Evolutionary conservation across 2,888 invertebrate genomes (phyloP), one percentile per base, ranked within the genome.

Genomic region (Oxytorus armatus): DNA sequence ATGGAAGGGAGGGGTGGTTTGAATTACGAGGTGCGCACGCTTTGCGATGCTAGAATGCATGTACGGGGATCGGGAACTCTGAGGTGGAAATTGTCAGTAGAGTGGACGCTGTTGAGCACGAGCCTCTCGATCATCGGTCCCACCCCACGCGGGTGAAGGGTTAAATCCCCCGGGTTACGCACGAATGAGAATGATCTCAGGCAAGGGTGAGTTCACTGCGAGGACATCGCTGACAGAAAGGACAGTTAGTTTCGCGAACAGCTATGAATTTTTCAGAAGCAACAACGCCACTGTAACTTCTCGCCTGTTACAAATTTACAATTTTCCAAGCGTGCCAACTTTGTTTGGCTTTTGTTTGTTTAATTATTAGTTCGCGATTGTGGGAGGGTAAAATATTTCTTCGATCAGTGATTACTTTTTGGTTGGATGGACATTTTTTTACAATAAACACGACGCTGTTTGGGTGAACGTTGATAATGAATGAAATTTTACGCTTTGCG

Each of bases 251-350:
- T 78, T 78, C 82, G 63, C 84, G 79, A 79, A 85, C 80, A 84
- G 84, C 85, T 83, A 87, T 86, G 83, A 85, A 88, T 85, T 82
- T 88, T 87, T 84, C 85, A 87, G 82, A 79, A 85, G 81, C 14
- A 39, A 68, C 39, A 81, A 82, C 78, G 21, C 47, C 10, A 44
- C 36, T 10, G 29, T 29, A 51, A 53, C 25, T 65, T 16, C 21
- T 23, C 23, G n/a, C n/a, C n/a, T n/a, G n/a, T n/a, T n/a, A n/a
- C n/a, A n/a, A n/a, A n/a, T n/a, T n/a, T n/a, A n/a, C n/a, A n/a
- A n/a, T n/a, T n/a, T n/a, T n/a, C n/a, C n/a, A n/a, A n/a, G n/a
- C n/a, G 25, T 1, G 25, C 21, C 4, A 18, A n/a, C 25, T 16
- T 29, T 3, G 16, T 21, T 10, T 10, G 5, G 8, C 10, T 4